Base-by-base conservation (phyloP, 1,140 invertebrate species). In the Dendroctonus ponderosae region DNA sequence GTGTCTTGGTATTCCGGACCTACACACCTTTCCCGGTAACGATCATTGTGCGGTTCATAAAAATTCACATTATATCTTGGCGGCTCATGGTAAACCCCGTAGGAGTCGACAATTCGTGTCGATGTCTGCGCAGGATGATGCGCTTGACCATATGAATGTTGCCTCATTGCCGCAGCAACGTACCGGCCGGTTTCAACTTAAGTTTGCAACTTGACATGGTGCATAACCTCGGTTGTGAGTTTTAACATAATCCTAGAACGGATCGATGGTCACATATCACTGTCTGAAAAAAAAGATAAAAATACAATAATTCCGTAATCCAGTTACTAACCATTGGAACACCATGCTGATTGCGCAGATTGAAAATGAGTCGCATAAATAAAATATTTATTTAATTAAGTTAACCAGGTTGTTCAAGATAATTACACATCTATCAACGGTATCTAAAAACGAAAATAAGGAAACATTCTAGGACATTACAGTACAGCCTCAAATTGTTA, bases 1-100 rank as follows among this genome's bases (percentile, higher is more conserved):
- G 57, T 67, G 11, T 59, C 63, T 8, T 65, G 38, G 39, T 66
- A 59, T 42, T 59, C 46, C 1, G 42, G 8, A 49, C 44, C 43
- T 41, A 11, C 38, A 26, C 40, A 53, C 40, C 41, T 11, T 2
- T 66, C 63, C 7, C 38, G 54, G 26, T 66, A 58, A 43, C 64
- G 54, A 44, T 66, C 64, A 38, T 15, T 44, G 14, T n/a, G 11
- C 8, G 51, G 63, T 9, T 68, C 66, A 15, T 62, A 52, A 43
- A 54, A 68, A 37, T 57, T 68, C 14, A 57, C 59, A 26, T 43
- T 49, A 14, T 40, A 52, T 26, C 51, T 60, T 6, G 59, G 59
- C 15, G 58, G 59, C 58, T 83, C 82, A 5, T 81, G 80, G 44
- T 84, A 84, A 11, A 83, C 82, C 0, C 83, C 82, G 53, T 84